Evolutionary conservation across 2,113 vertebrate genomes (phyloP).

Genomic region (Arothron firmamentum): DNA sequence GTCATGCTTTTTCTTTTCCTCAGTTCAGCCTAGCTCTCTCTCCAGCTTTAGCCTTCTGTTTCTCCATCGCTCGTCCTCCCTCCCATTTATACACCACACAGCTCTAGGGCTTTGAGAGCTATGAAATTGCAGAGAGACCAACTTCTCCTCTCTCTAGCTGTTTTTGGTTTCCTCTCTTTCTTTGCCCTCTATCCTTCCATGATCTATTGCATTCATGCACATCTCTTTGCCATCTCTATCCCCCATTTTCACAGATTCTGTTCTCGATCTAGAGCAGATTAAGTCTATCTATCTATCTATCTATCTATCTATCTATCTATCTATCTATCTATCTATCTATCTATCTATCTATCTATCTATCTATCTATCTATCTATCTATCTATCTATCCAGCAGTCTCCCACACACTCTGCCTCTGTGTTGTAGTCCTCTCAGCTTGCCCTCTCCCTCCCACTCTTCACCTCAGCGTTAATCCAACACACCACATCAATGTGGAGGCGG

Average conservation of each 20-base stretch:
- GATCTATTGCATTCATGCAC: not conserved
- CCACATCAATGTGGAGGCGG: slow-evolving; percentile 64
- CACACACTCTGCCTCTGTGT: slow-evolving; percentile 66
- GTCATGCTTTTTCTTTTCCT: slow-evolving; percentile 30
- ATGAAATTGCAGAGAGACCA: slow-evolving; percentile 58
- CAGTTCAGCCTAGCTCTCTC: slow-evolving; percentile 34
- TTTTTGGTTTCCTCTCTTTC: slow-evolving; percentile 8
- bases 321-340: slow-evolving; percentile 33
- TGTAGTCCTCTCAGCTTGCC: slow-evolving; percentile 66
- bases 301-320: slow-evolving; percentile 31
- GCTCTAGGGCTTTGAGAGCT: slow-evolving; percentile 57
- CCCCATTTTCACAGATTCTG: slow-evolving; percentile 6
- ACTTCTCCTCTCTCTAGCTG: slow-evolving; percentile 56
- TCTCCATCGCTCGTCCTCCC: slow-evolving; percentile 1
- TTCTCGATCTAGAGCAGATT: slow-evolving; percentile 22
- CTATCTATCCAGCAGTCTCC: slow-evolving; percentile 39
- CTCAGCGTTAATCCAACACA: slow-evolving; percentile 66
- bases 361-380: slow-evolving; percentile 26
- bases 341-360: slow-evolving; percentile 34
- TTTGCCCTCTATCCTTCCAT: slow-evolving; percentile 15
- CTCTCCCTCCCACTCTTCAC: slow-evolving; percentile 73
- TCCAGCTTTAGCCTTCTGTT: slow-evolving; percentile 1
- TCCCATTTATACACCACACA: slow-evolving; percentile 43
- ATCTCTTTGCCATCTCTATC: not conserved
- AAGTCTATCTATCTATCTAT: slow-evolving; percentile 15